These are phyloP conservation scores for Theonella swinhoei DNA, from an alignment of 37 sponge, comb jelly and placozoan genomes.

Conservation along the genomic window DNA sequence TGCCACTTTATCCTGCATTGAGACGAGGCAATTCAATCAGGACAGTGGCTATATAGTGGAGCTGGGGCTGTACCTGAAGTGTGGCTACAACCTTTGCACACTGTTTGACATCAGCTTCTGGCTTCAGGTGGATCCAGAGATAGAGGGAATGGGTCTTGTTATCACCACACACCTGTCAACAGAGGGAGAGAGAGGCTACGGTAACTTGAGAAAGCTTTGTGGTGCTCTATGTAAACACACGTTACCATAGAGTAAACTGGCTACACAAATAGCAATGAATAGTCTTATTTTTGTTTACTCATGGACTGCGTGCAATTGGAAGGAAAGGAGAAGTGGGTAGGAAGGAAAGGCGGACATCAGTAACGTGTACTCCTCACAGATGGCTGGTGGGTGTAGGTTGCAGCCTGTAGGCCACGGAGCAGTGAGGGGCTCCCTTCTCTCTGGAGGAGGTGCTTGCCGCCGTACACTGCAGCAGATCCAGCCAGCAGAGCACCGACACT, in stretches of 20 bases:
- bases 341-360: no score
- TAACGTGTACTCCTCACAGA: conserved; percentile 37
- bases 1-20: neutral
- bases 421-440: neutral
- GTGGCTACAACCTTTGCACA: conserved; percentile 60
- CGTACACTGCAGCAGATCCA: conserved; percentile 12
- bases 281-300: no score
- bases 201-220: no score
- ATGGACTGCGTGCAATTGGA: no score
- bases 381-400: neutral
- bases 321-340: no score
- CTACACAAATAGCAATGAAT: no score
- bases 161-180: conserved; percentile 36
- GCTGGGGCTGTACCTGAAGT: conserved; percentile 22
- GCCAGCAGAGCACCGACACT: conserved; percentile 18
- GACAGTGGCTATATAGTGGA: no score
- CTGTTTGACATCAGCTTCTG: conserved; percentile 27
- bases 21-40: no score
- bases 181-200: neutral
- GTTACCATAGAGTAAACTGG: no score
- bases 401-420: neutral
- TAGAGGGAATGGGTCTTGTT: conserved; percentile 61
- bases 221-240: no score
- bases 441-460: neutral
- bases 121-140: conserved; percentile 67